Percentiles rank a stretch among this genome's conserved stretches.
Conservation (phyloP, 2,797 vertebrate species). For the Malacoctenus gilli region DNA sequence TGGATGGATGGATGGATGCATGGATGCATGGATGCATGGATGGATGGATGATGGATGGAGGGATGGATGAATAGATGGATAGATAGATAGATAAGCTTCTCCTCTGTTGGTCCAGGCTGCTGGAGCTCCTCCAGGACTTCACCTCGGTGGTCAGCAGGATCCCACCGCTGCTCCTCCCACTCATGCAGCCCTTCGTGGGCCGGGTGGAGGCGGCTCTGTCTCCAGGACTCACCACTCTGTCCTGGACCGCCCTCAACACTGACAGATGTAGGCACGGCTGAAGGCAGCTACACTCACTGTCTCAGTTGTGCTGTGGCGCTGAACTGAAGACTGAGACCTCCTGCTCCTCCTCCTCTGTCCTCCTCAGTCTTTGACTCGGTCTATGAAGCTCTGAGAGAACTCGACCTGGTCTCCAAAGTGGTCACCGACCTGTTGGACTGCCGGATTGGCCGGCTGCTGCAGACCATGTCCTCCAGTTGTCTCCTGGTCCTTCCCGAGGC, state of each 20-base stretch:
- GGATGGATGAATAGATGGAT: no score
- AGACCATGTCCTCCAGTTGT: slow-evolving; percentile 72
- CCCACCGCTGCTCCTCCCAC: slow-evolving; percentile 74
- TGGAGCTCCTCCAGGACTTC: slow-evolving; percentile 78
- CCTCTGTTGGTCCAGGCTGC: slow-evolving; percentile 68
- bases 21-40: no score
- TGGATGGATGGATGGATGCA: no score
- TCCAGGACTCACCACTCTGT: slow-evolving; percentile 80
- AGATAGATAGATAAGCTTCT: no score
- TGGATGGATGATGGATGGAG: no score
- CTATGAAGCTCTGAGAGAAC: slow-evolving; percentile 66
- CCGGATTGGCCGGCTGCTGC: slow-evolving; percentile 78
- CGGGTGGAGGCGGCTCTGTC: slow-evolving; percentile 78
- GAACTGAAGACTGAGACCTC: not conserved
- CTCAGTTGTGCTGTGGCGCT: not conserved
- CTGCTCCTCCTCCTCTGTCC: not conserved
- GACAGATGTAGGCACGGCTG: slow-evolving; percentile 68
- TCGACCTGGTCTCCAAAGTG: slow-evolving; percentile 76
- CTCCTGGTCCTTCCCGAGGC: slow-evolving; percentile 81
- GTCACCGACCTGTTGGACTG: slow-evolving; percentile 81
- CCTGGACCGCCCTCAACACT: slow-evolving; percentile 82
- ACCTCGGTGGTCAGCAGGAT: slow-evolving; percentile 59
- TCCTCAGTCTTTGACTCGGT: slow-evolving; percentile 76
- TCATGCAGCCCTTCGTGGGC: slow-evolving; percentile 81
- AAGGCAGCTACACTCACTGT: not conserved